Percentiles rank a stretch among this genome's conserved stretches.
These are phyloP conservation scores for Mionectes macconnelli DNA, from an alignment of 2,113 vertebrate species.

Conservation along the genomic window DNA sequence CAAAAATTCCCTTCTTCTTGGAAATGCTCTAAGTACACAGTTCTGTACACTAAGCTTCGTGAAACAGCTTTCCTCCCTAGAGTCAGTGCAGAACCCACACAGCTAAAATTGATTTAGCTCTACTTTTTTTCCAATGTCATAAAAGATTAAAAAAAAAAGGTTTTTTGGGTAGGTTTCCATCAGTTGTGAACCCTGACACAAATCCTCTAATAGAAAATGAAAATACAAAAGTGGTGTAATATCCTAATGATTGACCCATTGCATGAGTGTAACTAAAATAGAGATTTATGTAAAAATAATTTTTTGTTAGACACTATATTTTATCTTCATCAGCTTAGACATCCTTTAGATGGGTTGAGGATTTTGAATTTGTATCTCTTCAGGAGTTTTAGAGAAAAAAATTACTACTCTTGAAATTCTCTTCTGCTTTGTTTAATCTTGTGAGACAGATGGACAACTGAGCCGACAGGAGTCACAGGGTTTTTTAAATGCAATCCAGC, in stretches of 20 bases:
- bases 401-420: background rate
- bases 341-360: background rate
- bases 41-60: background rate
- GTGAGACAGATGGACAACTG: background rate
- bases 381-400: background rate
- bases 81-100: background rate
- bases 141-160: background rate
- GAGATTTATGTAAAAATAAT: background rate
- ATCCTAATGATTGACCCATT: background rate
- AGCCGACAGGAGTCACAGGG: background rate
- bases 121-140: fast-evolving
- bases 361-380: background rate
- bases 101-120: background rate
- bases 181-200: background rate
- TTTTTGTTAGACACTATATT: background rate
- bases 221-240: background rate
- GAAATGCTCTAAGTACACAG: background rate
- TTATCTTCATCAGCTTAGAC: background rate
- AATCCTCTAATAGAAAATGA: background rate
- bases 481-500: background rate
- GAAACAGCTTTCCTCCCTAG: background rate
- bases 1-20: background rate
- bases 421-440: background rate
- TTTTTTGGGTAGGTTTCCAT: background rate
- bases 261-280: background rate